A percentile compares a stretch with the other conserved stretches of the same genome.
These are phyloP conservation scores for Acrocyrtus sp. DNA, from an alignment of 2,888 invertebrate species.

Conservation along the genomic window DNA sequence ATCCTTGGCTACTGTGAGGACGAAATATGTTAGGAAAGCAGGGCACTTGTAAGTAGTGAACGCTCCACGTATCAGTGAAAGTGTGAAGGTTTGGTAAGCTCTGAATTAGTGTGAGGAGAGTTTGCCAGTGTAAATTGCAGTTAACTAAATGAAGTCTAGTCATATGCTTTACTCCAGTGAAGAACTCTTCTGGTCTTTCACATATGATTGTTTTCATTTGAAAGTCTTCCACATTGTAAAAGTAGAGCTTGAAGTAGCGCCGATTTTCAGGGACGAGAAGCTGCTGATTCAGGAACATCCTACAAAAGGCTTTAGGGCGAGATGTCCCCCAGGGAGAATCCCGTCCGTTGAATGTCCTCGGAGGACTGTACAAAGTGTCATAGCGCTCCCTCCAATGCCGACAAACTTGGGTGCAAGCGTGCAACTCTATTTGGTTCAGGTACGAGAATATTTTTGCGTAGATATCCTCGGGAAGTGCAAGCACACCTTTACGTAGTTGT, in stretches of 20 bases:
- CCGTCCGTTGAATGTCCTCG: conserved; percentile 33
- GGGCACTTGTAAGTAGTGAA: conserved; percentile 4
- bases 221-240: conserved; percentile 10
- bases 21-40: neutral
- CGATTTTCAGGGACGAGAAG: conserved; percentile 28
- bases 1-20: neutral
- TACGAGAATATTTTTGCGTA: conserved; percentile 38
- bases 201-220: conserved; percentile 13
- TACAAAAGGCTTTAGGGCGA: neutral
- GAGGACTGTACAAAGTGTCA: conserved; percentile 30
- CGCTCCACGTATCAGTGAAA: conserved; percentile 35
- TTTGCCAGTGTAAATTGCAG: conserved; percentile 40
- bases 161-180: conserved; percentile 28
- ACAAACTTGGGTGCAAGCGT: conserved; percentile 46
- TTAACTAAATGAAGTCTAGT: conserved; percentile 30
- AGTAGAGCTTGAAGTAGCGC: conserved; percentile 33
- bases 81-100: conserved; percentile 28
- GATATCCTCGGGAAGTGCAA: conserved; percentile 22
- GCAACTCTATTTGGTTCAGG: conserved; percentile 34
- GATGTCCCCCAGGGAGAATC: neutral
- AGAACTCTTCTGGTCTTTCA: conserved; percentile 10
- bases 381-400: conserved; percentile 40
- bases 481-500: neutral
- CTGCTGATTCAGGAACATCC: conserved; percentile 12
- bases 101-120: conserved; percentile 19